Base-by-base conservation (phyloP, 2,888 invertebrate genomes). In the Heteromyza rotundicornis region DNA sequence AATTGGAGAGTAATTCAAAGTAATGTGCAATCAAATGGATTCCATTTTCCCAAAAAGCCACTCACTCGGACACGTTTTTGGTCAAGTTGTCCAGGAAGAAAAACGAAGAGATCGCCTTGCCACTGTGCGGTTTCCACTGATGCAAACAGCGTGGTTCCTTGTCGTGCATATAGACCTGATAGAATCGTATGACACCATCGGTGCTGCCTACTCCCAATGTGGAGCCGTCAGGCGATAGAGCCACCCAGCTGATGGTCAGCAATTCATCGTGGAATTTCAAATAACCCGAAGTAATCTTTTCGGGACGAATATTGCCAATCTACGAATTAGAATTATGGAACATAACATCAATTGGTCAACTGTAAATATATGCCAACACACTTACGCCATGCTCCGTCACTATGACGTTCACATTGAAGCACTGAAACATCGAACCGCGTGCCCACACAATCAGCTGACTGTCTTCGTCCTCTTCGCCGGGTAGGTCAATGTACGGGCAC, bases 21-120 rank as follows among this genome's bases (percentile, higher is more conserved):
- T 27, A 7, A 27, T 27, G 5, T 27, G 27, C 5, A 27, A 5
- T 7, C 7, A 27, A n/a, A n/a, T n/a, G n/a, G n/a, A n/a, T n/a
- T n/a, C n/a, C n/a, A n/a, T n/a, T n/a, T n/a, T n/a, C 40, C 3
- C 40, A n/a, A 40, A 32, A 40, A 27, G 19, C 17, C 14, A 87
- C 90, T 89, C 83, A 92, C 92, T 92, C 92, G 0, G 90, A 86
- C 64, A 87, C 87, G 64, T 89, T 90, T 75, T 90, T 89, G 74
- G 92, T 91, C 77, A 95, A 91, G 82, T 97, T 94, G 82, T 98
- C 98, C 3, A 98, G 86, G 84, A 98, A 98, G 84, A 94, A 92
- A n/a, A 98, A 86, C 22, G 91, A 92, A 35, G 92, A 92, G 62
- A 98, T 87, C 0, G 95, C 90, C 75, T 90, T 89, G 3, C 95